Conservation (phyloP, 1,140 invertebrate genomes). For the Anastrepha obliqua region DNA sequence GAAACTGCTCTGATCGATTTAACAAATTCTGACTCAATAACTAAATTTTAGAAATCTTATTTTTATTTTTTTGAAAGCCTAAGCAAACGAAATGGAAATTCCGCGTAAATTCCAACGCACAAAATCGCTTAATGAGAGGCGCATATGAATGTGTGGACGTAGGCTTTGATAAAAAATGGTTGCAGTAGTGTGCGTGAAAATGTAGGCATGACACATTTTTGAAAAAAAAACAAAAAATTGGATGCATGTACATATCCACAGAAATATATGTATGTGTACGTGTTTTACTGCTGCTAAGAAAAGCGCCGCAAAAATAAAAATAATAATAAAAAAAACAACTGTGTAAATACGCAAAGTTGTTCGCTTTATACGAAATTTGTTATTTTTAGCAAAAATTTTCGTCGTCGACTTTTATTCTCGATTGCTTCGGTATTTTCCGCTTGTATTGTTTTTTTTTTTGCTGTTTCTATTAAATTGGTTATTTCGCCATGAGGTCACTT, state of each 20-base stretch:
- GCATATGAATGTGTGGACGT: background rate
- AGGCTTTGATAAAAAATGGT: background rate
- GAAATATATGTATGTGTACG: background rate
- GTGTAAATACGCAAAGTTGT: conserved; percentile 21
- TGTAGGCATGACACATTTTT: conserved; percentile 32
- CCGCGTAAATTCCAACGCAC: too few relatives aligned
- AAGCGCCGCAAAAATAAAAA: background rate
- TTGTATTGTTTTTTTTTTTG: background rate
- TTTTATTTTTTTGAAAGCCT: too few relatives aligned
- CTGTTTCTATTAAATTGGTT: conserved; percentile 7
- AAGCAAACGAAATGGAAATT: too few relatives aligned
- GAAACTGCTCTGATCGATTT: too few relatives aligned
- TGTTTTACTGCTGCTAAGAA: background rate
- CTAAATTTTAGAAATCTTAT: too few relatives aligned
- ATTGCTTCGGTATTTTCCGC: background rate
- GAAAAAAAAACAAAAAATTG: background rate
- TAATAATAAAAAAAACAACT: background rate
- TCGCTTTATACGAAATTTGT: conserved; percentile 10
- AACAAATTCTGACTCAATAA: too few relatives aligned
- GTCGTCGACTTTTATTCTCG: background rate
- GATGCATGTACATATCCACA: too few relatives aligned
- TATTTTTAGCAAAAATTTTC: conserved; percentile 38
- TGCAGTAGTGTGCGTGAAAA: too few relatives aligned
- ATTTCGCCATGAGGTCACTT: conserved; percentile 36
- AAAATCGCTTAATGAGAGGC: too few relatives aligned